Base-by-base conservation (phyloP, 2,888 invertebrate genomes). In the Acanthosepion lycidas region DNA sequence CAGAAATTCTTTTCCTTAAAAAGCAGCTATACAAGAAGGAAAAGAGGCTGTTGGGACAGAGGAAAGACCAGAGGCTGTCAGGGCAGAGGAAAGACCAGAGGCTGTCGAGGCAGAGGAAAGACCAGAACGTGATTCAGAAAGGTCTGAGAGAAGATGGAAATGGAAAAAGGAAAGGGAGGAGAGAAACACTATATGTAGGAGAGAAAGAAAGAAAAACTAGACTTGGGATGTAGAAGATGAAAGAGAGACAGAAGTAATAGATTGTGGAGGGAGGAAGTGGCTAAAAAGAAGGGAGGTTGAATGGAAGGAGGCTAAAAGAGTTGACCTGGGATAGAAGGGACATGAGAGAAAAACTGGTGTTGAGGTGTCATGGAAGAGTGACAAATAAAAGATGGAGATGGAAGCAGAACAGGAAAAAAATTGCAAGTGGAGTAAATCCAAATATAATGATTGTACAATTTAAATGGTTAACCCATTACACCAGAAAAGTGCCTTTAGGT, bases 141-240 rank as follows among this genome's bases (percentile, higher is more conserved):
- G 28, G 91, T 18, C 91, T 26, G 94, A 15, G 91, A 59, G 91
- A 91, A 33, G 64, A 42, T 12, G 49, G 49, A 49, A n/a, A 12
- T 28, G 33, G 42, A 94, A 94, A 59, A 92, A 6, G 20, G 28
- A 49, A 92, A n/a, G 78, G n/a, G 42, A 28, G 48, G 55, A n/a
- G 91, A n/a, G 91, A 23, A 93, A 42, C n/a, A n/a, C n/a, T n/a
- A n/a, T n/a, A n/a, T n/a, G n/a, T 42, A 28, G 48, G 55, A n/a
- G 91, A n/a, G 91, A 23, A 93, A 42, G 64, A 23, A 5, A 55
- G 55, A 33, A 59, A 33, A 53, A 26, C 12, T 49, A 42, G 51
- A 53, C 33, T n/a, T 91, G 53, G 55, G 91, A 94, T 51, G 53
- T 92, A 94, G 92, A 53, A 48, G 92, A 92, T 51, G 26, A 93